Conservation (phyloP, 2,113 vertebrate species). For the Cebus imitator region DNA sequence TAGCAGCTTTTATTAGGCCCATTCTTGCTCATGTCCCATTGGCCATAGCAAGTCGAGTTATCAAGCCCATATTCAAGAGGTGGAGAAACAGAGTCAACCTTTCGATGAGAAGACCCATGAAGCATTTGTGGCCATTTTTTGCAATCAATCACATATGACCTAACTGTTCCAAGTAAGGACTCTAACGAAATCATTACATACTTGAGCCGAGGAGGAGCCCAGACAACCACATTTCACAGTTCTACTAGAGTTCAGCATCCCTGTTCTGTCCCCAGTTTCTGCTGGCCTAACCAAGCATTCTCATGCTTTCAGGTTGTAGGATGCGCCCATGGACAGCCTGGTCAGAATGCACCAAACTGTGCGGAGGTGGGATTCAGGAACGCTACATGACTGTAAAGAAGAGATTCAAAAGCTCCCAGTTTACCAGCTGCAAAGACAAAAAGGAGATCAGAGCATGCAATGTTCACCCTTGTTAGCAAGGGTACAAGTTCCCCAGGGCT, state of each 20-base stretch:
- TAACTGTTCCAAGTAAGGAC: neutral
- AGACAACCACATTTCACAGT: neutral
- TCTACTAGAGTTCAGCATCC: neutral
- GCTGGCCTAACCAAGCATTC: neutral
- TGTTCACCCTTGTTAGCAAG: slow-evolving; percentile 95
- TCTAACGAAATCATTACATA: neutral
- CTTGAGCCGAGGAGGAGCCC: neutral
- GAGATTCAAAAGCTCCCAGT: slow-evolving; percentile 93
- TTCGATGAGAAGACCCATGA: neutral
- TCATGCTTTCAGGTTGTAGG: slow-evolving; percentile 89
- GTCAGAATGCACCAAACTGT: slow-evolving; percentile 95
- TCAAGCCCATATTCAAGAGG: neutral
- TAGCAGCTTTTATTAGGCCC: neutral
- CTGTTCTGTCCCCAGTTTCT: neutral
- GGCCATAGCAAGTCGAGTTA: neutral
- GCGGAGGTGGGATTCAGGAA: slow-evolving; percentile 97
- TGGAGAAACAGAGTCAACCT: neutral
- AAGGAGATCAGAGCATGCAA: slow-evolving; percentile 98
- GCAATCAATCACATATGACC: neutral
- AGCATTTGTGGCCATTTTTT: neutral
- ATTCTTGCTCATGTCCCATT: neutral
- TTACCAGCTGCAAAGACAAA: slow-evolving; percentile 98
- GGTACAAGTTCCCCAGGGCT: slow-evolving; percentile 75
- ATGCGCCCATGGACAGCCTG: slow-evolving; percentile 97
- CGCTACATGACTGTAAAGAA: slow-evolving; percentile 97